Evolutionary conservation across 2,888 invertebrate genomes (phyloP).

Genomic region (Iphiclides podalirius): DNA sequence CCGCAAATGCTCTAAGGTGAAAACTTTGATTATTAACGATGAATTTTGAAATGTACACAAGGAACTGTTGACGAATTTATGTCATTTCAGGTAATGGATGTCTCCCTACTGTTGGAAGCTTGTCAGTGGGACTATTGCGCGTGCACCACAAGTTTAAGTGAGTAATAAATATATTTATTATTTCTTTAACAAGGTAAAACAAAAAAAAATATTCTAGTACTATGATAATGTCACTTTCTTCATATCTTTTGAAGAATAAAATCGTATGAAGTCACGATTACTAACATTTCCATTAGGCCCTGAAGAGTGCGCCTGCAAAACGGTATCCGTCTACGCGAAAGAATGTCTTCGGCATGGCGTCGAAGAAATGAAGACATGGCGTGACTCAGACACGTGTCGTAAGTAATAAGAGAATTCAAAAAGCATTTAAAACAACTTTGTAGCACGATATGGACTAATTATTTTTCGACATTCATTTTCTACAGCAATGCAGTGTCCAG

Average conservation of each 20-base stretch:
- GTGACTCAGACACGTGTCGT: slow-evolving; percentile 91
- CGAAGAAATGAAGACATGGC: slow-evolving; percentile 84
- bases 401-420: too few relatives aligned
- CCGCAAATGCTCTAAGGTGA: slow-evolving; percentile 80
- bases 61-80: too few relatives aligned
- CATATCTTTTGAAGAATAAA: too few relatives aligned
- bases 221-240: too few relatives aligned
- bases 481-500: slow-evolving; percentile 88
- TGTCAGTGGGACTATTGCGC: slow-evolving; percentile 92
- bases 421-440: too few relatives aligned
- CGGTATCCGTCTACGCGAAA: slow-evolving; percentile 87
- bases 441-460: too few relatives aligned
- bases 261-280: too few relatives aligned
- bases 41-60: background rate
- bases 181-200: too few relatives aligned
- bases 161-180: slow-evolving; percentile 37
- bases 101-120: slow-evolving; percentile 82
- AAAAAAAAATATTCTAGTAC: too few relatives aligned
- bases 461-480: too few relatives aligned
- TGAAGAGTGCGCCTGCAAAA: slow-evolving; percentile 86
- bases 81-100: slow-evolving; percentile 79
- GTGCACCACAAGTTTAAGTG: slow-evolving; percentile 73
- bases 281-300: too few relatives aligned
- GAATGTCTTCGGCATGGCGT: slow-evolving; percentile 86
- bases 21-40: background rate